Conservation (phyloP, 2,888 invertebrate species). For the Chalcis sispes region DNA sequence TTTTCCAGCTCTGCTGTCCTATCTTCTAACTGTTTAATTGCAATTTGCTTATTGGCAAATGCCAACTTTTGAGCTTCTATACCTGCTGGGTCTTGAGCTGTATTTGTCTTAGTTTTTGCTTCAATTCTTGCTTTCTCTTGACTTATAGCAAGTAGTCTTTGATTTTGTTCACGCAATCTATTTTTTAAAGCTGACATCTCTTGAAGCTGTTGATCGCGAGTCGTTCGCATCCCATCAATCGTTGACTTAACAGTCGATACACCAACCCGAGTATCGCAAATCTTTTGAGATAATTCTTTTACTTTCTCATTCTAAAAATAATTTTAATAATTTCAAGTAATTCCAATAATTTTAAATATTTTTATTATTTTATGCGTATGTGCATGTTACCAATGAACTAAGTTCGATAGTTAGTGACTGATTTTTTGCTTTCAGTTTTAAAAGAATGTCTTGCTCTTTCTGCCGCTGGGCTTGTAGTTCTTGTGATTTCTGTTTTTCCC, state of each 20-base stretch:
- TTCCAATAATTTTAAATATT: not conserved
- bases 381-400: constrained; percentile 74
- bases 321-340: constrained; percentile 2
- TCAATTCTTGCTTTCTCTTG: constrained; percentile 91
- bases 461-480: constrained; percentile 92
- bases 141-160: constrained; percentile 85
- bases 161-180: constrained; percentile 90
- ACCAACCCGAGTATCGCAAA: constrained; percentile 89
- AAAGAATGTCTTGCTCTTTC: constrained; percentile 89
- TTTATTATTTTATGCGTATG: constrained; percentile 12
- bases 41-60: constrained; percentile 84
- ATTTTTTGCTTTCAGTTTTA: constrained; percentile 91
- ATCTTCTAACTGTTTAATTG: constrained; percentile 83
- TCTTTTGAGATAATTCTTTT: constrained; percentile 87
- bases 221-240: constrained; percentile 96
- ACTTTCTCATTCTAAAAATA: constrained; percentile 81
- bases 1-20: constrained; percentile 86
- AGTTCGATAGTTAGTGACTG: constrained; percentile 90
- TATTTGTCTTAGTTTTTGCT: constrained; percentile 83
- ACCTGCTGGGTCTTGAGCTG: constrained; percentile 76
- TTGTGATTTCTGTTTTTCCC: constrained; percentile 93
- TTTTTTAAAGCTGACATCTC: constrained; percentile 91
- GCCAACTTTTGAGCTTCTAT: constrained; percentile 81
- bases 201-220: constrained; percentile 92
- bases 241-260: constrained; percentile 94